Evolutionary conservation across 2,888 invertebrate genomes (phyloP).

Genomic region (Perdita meconis): DNA sequence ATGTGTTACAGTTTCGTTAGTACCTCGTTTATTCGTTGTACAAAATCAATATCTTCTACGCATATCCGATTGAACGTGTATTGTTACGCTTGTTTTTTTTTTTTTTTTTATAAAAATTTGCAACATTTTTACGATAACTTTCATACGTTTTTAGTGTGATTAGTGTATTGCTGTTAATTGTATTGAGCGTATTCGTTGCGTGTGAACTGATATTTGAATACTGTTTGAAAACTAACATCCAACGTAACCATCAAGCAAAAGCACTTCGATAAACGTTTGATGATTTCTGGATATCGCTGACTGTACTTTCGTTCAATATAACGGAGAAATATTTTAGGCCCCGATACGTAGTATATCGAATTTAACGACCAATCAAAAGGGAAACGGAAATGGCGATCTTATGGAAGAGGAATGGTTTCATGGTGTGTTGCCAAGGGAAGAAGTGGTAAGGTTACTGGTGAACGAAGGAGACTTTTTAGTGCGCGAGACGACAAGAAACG

Average conservation of each 20-base stretch:
- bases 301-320: neutral
- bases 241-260: neutral
- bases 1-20: no score
- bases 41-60: no score
- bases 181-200: constrained; percentile 32
- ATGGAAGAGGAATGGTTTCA: constrained; percentile 99
- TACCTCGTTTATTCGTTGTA: no score
- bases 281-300: neutral
- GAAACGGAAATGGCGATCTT: constrained; percentile 88
- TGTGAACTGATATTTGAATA: constrained; percentile 5
- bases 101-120: no score
- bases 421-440: constrained; percentile 97
- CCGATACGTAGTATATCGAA: constrained; percentile 78
- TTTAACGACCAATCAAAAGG: constrained; percentile 76
- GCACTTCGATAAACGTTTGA: neutral
- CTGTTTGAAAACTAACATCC: constrained; percentile 20
- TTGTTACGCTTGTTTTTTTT: no score
- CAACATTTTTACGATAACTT: neutral
- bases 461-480: constrained; percentile 98
- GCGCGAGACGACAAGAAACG: constrained; percentile 95
- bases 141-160: neutral
- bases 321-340: constrained; percentile 67
- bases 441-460: constrained; percentile 95
- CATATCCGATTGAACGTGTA: no score
- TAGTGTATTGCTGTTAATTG: constrained; percentile 11